Conservation (phyloP, 1,140 invertebrate species). For the Chironomus striatipennis region DNA sequence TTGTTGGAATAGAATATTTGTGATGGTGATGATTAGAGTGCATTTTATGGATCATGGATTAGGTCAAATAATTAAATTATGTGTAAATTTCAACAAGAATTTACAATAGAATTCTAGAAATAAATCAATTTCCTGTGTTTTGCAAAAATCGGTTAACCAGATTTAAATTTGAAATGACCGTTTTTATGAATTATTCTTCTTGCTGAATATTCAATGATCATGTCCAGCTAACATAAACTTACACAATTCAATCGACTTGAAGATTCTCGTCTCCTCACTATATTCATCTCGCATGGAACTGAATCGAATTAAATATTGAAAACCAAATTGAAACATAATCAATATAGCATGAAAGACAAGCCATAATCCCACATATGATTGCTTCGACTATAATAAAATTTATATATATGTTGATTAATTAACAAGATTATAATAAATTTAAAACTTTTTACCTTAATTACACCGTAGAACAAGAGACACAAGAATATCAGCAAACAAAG, state of each 20-base stretch:
- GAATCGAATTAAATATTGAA: constrained; percentile 3
- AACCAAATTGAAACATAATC: background rate
- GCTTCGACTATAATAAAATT: constrained; percentile 1
- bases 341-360: constrained; percentile 4
- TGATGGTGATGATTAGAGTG: too few species aligned
- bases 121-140: too few species aligned
- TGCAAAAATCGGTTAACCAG: too few species aligned
- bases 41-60: too few species aligned
- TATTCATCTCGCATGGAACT: background rate
- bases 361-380: background rate
- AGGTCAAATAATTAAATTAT: too few species aligned
- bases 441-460: background rate
- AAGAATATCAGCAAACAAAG: background rate
- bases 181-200: too few species aligned
- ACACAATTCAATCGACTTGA: background rate
- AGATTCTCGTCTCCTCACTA: background rate
- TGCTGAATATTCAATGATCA: too few species aligned
- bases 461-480: background rate
- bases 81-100: too few species aligned
- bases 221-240: background rate
- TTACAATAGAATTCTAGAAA: too few species aligned
- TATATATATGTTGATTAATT: background rate
- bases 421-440: background rate
- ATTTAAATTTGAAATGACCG: too few species aligned
- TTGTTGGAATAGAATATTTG: too few species aligned